Percentiles rank a stretch among this genome's conserved stretches.
Evolutionary conservation across 2,797 vertebrate species (phyloP).

Genomic region (Hephaestus fuliginosus): DNA sequence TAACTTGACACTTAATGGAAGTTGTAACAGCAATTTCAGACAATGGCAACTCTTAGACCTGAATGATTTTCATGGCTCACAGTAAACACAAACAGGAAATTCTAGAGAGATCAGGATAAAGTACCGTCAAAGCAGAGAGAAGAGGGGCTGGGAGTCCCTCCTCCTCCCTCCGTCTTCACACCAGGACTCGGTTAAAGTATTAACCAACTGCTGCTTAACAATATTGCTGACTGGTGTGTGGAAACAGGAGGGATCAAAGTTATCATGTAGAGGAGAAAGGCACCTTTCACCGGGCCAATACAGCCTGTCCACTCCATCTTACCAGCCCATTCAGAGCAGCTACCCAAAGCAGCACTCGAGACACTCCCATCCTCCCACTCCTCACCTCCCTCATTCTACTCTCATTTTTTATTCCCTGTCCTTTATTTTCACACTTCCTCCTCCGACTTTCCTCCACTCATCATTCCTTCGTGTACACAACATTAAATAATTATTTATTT

Average conservation of each 20-base stretch:
- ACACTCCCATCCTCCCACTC: slow-evolving; percentile 84
- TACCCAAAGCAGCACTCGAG: slow-evolving; percentile 74
- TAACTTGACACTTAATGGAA: background rate
- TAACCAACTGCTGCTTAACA: slow-evolving; percentile 86
- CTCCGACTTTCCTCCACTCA: slow-evolving; percentile 44
- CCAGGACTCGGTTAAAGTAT: slow-evolving; percentile 83
- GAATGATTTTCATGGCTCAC: background rate
- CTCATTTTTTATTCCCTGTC: slow-evolving; percentile 76
- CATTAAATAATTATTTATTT: slow-evolving; percentile 69
- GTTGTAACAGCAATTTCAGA: too few relatives aligned
- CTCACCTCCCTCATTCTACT: slow-evolving; percentile 75
- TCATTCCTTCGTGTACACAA: slow-evolving; percentile 42
- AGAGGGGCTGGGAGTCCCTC: background rate
- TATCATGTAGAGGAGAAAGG: slow-evolving; percentile 87
- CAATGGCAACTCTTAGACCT: background rate
- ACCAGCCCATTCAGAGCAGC: slow-evolving; percentile 78
- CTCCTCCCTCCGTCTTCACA: slow-evolving; percentile 43
- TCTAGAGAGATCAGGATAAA: background rate
- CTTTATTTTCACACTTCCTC: slow-evolving; percentile 59
- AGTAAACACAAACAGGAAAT: slow-evolving; percentile 3
- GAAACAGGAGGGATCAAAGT: slow-evolving; percentile 88
- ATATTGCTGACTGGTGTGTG: slow-evolving; percentile 89
- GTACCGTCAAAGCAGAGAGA: background rate
- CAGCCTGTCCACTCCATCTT: slow-evolving; percentile 88
- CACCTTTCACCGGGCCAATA: slow-evolving; percentile 82